Base-by-base conservation (phyloP, 2,113 vertebrate genomes). In the Peromyscus maniculatus region DNA sequence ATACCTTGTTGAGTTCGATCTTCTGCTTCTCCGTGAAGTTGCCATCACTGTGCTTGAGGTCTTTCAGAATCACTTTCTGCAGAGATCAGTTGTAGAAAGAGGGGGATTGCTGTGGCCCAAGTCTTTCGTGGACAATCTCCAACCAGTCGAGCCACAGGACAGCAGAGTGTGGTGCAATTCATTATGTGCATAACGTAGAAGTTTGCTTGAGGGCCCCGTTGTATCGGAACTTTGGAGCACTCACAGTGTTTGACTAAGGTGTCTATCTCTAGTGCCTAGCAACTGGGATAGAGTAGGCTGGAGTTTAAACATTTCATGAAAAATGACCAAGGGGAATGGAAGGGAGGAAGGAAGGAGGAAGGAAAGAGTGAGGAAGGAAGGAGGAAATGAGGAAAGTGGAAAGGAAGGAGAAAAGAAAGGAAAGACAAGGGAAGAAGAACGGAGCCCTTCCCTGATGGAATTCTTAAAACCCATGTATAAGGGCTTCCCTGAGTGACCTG, bases 61-160 rank as follows among this genome's bases (percentile, higher is more conserved):
- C 99, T 97, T 99, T 99, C 77, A 99, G 97, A 93, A 99, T 99
- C 8, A 99, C 99, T 72, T 99, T 98, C 99, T 99, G 97, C 97
- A 98, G 72, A 86, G 96, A 98, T 90, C 96, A 94, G 57, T 78
- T 43, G 59, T 67, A 89, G 91, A 49, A 75, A 80, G 24, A 64
- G 79, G n/a, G n/a, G 72, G 3, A 7, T 12, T 67, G 24, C 3
- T 28, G 62, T 31, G 33, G 62, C 26, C 4, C 1, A 5, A 5
- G 7, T 66, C 83, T 46, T 66, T 19, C 62, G 43, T 28, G 26
- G 83, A 46, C 59, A 46, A 2, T 31, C 26, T 66, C 39, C 83
- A 31, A 43, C n/a, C 7, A 28, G 10, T 0, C 0, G 26, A 66
- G 59, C n/a, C 82, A 10, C 62, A 10, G 82, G 82, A 33, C 5